Evolutionary conservation across 2,113 vertebrate genomes (phyloP), one percentile per base, ranked within the genome.

Genomic region (Todiramphus chloris): DNA sequence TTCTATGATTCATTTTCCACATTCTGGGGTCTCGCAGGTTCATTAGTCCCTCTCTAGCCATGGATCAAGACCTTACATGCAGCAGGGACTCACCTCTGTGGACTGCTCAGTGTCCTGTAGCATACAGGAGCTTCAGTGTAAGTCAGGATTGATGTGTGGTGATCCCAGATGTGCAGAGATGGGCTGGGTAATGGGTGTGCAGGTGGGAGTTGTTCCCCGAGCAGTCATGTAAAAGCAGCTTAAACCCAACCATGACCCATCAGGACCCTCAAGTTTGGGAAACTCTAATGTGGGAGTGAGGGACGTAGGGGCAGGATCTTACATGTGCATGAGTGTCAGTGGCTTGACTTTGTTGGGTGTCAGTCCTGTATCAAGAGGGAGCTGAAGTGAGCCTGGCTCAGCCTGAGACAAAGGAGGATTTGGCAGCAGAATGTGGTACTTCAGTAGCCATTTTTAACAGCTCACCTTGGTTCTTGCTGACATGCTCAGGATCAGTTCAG

Each of bases 281-380:
- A 83, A 33, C 7, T 24, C 43, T 1, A 4, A 9, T 0, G 6
- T 48, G 39, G 58, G 39, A 69, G 44, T 10, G 13, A n/a, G 30
- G 46, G 37, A 24, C 4, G 20, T 20, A 53, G 24, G 59, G 16
- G 10, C 37, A 83, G 43, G 66, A n/a, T 79, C 73, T 59, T 60
- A 23, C 44, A 39, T 0, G 1, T 2, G 2, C 1, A 2, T 8
- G 7, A 20, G 16, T 44, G 44, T 24, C 5, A 27, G 33, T 64
- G 50, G 41, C 11, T 80, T 85, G 53, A 16, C 17, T 41, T 56
- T 25, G 7, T 11, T 44, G 70, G 56, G 41, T 43, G 24, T 58
- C 43, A 11, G 56, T 33, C 33, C 44, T 33, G 2, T 11, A 14
- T 27, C 59, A 41, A 41, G 25, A 82, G 23, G 19, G 46, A 50